phyloP scores from a whole-genome alignment of 2,888 invertebrate species.

The Lasioglossum lativentre region DNA sequence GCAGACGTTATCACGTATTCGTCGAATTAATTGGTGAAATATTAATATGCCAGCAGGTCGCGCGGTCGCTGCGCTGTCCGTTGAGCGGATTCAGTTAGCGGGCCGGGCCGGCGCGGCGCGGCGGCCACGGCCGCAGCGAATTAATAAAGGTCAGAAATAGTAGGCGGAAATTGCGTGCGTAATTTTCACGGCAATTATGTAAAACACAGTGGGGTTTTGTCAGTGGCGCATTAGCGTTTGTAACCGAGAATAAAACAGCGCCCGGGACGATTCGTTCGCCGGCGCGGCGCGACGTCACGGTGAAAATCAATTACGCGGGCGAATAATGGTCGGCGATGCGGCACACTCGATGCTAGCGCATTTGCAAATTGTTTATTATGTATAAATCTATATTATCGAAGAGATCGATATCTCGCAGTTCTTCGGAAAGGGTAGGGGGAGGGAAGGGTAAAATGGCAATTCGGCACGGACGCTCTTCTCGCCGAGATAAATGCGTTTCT shows the following conservation, averaged over 20 bases:
- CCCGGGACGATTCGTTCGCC: constrained; percentile 42
- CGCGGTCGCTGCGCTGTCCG: neutral
- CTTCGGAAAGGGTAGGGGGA: neutral
- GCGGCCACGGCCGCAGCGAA: constrained; percentile 19
- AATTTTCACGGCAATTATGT: constrained; percentile 62
- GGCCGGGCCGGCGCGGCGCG: too few relatives aligned
- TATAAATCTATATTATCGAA: constrained; percentile 42
- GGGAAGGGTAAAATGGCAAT: neutral
- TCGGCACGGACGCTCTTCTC: neutral
- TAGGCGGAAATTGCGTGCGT: constrained; percentile 49
- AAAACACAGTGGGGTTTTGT: constrained; percentile 45
- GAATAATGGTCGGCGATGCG: constrained; percentile 54
- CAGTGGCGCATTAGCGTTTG: constrained; percentile 20
- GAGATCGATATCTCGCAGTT: neutral
- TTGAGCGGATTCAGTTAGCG: constrained; percentile 19
- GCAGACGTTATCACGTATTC: constrained; percentile 18
- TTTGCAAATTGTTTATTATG: constrained; percentile 61
- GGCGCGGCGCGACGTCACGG: constrained; percentile 11
- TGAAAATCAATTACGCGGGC: constrained; percentile 50
- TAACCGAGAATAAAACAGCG: constrained; percentile 44
- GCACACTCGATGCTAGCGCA: constrained; percentile 27
- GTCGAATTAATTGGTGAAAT: constrained; percentile 41
- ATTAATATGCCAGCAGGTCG: constrained; percentile 18
- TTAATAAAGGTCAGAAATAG: constrained; percentile 60
- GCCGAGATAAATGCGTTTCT: constrained; percentile 32